Conservation (phyloP, 2,888 invertebrate species). For the Melanotus villosus region DNA sequence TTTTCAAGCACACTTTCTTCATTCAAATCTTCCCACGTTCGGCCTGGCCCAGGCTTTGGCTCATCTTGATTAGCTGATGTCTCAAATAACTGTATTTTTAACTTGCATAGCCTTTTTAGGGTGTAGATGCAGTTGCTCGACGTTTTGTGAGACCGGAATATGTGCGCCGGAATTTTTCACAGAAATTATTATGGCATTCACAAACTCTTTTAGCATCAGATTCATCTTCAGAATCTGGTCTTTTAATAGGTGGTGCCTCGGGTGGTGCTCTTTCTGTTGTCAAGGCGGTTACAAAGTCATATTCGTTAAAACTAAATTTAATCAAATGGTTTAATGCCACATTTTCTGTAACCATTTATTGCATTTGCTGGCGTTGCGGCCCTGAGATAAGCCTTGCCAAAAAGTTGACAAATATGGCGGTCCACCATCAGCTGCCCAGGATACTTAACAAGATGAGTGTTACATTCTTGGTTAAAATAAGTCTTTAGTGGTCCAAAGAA, state of each 20-base stretch:
- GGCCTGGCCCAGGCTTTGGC: background rate
- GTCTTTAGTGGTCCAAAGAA: constrained; percentile 56
- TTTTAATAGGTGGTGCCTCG: too few relatives aligned
- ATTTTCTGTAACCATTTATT: constrained; percentile 51
- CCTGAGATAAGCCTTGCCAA: constrained; percentile 53
- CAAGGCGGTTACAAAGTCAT: background rate
- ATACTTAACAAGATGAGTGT: constrained; percentile 49
- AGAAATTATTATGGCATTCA: too few relatives aligned
- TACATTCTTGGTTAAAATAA: constrained; percentile 52
- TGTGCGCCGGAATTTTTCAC: too few relatives aligned
- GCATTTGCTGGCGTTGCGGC: constrained; percentile 51
- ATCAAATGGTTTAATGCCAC: constrained; percentile 52
- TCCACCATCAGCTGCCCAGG: constrained; percentile 52
- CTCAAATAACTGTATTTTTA: too few relatives aligned
- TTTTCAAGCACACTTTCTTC: background rate
- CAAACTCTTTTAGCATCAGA: too few relatives aligned
- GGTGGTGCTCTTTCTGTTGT: too few relatives aligned
- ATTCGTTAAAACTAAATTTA: constrained; percentile 15
- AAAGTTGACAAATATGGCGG: constrained; percentile 49
- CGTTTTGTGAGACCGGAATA: too few relatives aligned
- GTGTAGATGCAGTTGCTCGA: too few relatives aligned
- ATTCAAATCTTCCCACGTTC: background rate
- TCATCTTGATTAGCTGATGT: background rate
- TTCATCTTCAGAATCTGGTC: too few relatives aligned
- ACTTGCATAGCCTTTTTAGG: too few relatives aligned